Conservation (phyloP, 2,888 invertebrate genomes). For the Deroplatys truncata region DNA sequence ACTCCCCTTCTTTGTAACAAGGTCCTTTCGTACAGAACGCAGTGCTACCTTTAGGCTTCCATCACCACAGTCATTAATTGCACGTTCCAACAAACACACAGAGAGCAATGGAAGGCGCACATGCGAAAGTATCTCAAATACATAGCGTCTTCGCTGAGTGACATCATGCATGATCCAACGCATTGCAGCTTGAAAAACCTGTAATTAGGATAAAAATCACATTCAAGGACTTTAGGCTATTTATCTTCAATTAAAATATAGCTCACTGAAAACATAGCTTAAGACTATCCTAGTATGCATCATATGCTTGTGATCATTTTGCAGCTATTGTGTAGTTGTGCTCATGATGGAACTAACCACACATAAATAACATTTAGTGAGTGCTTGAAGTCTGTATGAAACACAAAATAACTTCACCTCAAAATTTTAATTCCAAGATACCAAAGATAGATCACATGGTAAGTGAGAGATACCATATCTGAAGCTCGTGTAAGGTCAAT, state of each 20-base stretch:
- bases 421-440: no score
- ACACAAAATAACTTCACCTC: no score
- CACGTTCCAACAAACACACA: slow-evolving; percentile 70
- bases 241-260: background rate
- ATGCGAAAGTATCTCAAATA: slow-evolving; percentile 79
- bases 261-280: background rate
- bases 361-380: no score
- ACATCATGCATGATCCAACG: slow-evolving; percentile 85
- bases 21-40: slow-evolving; percentile 72
- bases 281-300: background rate
- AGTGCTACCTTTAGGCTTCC: slow-evolving; percentile 73
- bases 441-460: no score
- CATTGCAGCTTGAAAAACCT: slow-evolving; percentile 80
- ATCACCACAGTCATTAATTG: slow-evolving; percentile 72
- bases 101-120: slow-evolving; percentile 82
- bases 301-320: no score
- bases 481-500: no score
- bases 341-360: no score
- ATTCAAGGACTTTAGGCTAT: slow-evolving; percentile 1
- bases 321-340: no score
- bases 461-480: no score
- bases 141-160: slow-evolving; percentile 68
- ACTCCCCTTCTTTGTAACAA: slow-evolving; percentile 63
- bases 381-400: no score
- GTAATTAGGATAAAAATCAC: slow-evolving; percentile 17